A percentile compares a stretch with the other conserved stretches of the same genome.
Evolutionary conservation across 1,140 invertebrate species (phyloP).

Genomic region (Cepaea nemoralis): DNA sequence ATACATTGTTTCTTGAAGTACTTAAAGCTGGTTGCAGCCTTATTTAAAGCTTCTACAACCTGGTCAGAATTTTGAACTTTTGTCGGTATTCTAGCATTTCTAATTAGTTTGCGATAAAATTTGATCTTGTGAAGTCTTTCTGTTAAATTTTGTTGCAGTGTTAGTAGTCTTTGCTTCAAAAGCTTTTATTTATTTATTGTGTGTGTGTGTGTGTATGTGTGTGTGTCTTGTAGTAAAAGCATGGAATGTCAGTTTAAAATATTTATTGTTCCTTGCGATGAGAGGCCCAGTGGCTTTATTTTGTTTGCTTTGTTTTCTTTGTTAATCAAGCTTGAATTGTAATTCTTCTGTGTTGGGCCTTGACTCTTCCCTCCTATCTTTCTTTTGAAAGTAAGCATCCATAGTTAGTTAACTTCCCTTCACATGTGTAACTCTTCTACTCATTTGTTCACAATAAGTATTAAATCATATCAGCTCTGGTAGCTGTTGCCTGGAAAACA

Average conservation of each 20-base stretch:
- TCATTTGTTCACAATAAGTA: too few species aligned
- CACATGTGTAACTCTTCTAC: too few species aligned
- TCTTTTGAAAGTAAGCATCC: too few species aligned
- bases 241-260: conserved; percentile 34
- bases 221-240: conserved; percentile 32
- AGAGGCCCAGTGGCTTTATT: background rate
- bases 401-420: too few species aligned
- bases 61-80: conserved; percentile 14
- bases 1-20: background rate
- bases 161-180: conserved; percentile 44
- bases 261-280: background rate
- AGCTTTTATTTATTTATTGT: conserved; percentile 27
- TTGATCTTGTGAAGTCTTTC: conserved; percentile 22
- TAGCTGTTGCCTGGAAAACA: too few species aligned
- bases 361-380: background rate
- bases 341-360: background rate
- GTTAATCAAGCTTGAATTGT: too few species aligned
- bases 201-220: conserved; percentile 1
- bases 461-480: too few species aligned
- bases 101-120: conserved; percentile 1
- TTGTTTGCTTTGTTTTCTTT: conserved; percentile 11
- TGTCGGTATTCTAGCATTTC: background rate
- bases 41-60: conserved; percentile 4
- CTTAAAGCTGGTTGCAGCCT: background rate
- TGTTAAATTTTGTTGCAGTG: conserved; percentile 28